phyloP scores from a whole-genome alignment of 1,140 invertebrate species.

The Leptinotarsa lineolata region DNA sequence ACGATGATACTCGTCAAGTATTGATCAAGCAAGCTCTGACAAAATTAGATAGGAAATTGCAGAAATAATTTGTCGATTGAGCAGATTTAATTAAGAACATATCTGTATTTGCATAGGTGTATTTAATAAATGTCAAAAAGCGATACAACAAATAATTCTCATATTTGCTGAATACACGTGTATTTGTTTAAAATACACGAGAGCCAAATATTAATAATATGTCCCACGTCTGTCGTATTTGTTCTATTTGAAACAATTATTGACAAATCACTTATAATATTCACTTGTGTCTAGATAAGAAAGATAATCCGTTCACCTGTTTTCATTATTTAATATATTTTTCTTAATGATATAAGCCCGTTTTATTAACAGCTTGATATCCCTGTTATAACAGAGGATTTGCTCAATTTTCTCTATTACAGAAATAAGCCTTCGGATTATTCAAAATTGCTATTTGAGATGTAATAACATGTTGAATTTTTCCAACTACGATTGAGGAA shows the following conservation, averaged over 20 bases:
- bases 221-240: slow-evolving; percentile 34
- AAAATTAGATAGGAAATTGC: slow-evolving; percentile 4
- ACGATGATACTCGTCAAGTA: neutral
- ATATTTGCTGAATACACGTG: slow-evolving; percentile 36
- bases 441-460: neutral
- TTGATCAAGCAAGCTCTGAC: neutral
- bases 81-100: slow-evolving; percentile 40
- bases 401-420: neutral
- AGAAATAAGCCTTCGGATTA: neutral
- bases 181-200: slow-evolving; percentile 35
- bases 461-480: no score
- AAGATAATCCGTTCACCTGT: slow-evolving; percentile 23
- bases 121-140: slow-evolving; percentile 31
- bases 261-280: slow-evolving; percentile 40
- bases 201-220: slow-evolving; percentile 34
- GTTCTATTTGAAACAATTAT: slow-evolving; percentile 41
- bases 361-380: slow-evolving; percentile 9
- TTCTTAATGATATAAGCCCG: slow-evolving; percentile 22
- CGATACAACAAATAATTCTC: slow-evolving; percentile 17
- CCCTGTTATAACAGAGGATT: neutral
- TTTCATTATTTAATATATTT: slow-evolving; percentile 25
- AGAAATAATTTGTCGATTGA: neutral
- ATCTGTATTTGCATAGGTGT: slow-evolving; percentile 41
- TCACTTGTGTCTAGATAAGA: slow-evolving; percentile 32
- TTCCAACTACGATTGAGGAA: no score